Percentiles rank a stretch among this genome's conserved stretches.
Evolutionary conservation across 2,797 vertebrate genomes (phyloP).

Genomic region (Antennarius maculatus): DNA sequence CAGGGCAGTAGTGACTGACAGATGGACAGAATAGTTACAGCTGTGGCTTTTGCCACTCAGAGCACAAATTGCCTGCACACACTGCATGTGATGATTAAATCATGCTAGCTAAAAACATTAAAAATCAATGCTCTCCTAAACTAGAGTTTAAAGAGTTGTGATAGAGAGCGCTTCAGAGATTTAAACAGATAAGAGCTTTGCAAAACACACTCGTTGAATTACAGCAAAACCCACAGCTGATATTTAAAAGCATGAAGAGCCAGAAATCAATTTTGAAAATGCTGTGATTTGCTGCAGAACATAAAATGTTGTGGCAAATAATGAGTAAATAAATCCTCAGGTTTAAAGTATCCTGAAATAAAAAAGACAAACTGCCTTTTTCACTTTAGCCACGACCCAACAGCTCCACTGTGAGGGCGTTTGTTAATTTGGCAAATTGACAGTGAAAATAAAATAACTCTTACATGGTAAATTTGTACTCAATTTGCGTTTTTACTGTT

Average conservation of each 20-base stretch:
- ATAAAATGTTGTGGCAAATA: conserved; percentile 20
- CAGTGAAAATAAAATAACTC: conserved; percentile 45
- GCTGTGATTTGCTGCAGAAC: conserved; percentile 28
- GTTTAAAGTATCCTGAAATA: conserved; percentile 31
- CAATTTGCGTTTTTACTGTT: conserved; percentile 16
- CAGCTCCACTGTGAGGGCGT: conserved; percentile 46
- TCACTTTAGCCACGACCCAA: conserved; percentile 46
- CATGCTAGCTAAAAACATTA: conserved; percentile 7
- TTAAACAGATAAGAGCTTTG: conserved; percentile 8
- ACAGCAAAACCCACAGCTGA: conserved; percentile 1
- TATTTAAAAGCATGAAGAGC: conserved; percentile 6
- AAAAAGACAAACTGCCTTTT: conserved; percentile 34
- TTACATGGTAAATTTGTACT: conserved; percentile 25
- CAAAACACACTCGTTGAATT: not conserved
- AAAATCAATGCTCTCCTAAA: conserved; percentile 15
- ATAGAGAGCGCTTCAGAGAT: not conserved
- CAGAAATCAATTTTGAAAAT: conserved; percentile 7
- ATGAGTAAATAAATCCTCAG: conserved; percentile 29
- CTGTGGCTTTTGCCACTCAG: conserved; percentile 19
- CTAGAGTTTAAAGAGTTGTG: not conserved
- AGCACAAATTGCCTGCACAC: conserved; percentile 30
- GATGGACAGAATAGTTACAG: conserved; percentile 12
- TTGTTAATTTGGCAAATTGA: conserved; percentile 41
- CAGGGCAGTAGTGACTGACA: conserved; percentile 29
- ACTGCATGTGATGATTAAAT: conserved; percentile 20